Evolutionary conservation across 2,797 vertebrate species (phyloP).

Genomic region (Anas acuta): DNA sequence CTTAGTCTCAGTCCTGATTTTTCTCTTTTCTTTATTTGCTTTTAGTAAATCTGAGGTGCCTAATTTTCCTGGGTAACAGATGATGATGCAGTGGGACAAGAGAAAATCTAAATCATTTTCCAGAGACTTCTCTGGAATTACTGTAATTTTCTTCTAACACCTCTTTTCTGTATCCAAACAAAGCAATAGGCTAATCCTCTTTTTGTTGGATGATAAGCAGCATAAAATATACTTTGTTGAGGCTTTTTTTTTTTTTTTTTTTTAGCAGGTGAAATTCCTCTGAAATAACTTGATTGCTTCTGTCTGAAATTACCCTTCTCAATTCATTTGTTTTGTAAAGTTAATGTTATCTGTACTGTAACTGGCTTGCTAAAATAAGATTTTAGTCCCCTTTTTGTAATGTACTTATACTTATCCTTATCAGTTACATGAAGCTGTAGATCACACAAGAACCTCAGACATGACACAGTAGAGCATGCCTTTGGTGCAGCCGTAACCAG

Average conservation of each 20-base stretch:
- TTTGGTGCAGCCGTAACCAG: not conserved
- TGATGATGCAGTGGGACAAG: not conserved
- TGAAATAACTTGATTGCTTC: not conserved
- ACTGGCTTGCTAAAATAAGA: not conserved
- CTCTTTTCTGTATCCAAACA: not conserved
- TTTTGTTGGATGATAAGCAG: not conserved
- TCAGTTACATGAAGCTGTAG: not conserved
- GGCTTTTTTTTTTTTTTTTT: not conserved
- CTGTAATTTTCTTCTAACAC: not conserved
- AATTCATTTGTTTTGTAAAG: not conserved
- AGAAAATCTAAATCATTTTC: not conserved
- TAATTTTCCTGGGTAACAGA: not conserved
- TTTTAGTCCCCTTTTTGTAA: not conserved
- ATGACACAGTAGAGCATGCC: not conserved
- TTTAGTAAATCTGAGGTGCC: not conserved
- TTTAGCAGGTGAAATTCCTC: not conserved
- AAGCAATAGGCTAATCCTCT: not conserved
- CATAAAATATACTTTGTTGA: not conserved
- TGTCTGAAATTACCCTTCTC: not conserved
- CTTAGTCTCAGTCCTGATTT: not conserved
- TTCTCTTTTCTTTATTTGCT: not conserved
- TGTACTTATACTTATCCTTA: not conserved
- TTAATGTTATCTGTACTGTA: not conserved
- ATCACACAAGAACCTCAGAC: not conserved
- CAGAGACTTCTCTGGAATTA: not conserved